A percentile compares a stretch with the other conserved stretches of the same genome.
Evolutionary conservation across 2,888 invertebrate species (phyloP).

Genomic region (Bedellia somnulentella): DNA sequence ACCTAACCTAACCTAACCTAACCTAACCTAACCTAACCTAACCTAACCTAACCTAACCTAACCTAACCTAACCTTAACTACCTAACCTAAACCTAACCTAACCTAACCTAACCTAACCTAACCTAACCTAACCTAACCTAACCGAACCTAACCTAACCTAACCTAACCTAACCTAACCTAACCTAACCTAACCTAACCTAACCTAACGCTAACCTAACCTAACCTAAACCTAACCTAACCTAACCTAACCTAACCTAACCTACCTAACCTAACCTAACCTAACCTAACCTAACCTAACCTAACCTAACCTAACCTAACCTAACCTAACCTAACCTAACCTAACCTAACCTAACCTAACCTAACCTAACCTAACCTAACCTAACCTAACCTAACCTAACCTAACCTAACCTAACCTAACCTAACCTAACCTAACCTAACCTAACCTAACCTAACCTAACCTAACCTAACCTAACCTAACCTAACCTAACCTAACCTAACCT

Average conservation of each 20-base stretch:
- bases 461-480: too few species aligned
- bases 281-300: slow-evolving; percentile 7
- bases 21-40: slow-evolving; percentile 7
- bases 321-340: slow-evolving; percentile 5
- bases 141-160: slow-evolving; percentile 6
- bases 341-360: too few species aligned
- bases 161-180: slow-evolving; percentile 6
- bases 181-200: slow-evolving; percentile 7
- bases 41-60: slow-evolving; percentile 7
- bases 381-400: too few species aligned
- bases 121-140: slow-evolving; percentile 7
- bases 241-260: too few species aligned
- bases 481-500: too few species aligned
- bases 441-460: too few species aligned
- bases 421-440: too few species aligned
- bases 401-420: too few species aligned
- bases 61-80: slow-evolving; percentile 7
- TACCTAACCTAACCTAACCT: slow-evolving; percentile 7
- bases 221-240: too few species aligned
- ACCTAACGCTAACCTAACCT: too few species aligned
- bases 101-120: slow-evolving; percentile 7
- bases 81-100: slow-evolving; percentile 6
- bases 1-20: slow-evolving; percentile 7
- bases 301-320: slow-evolving; percentile 5
- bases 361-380: too few species aligned